Conservation (phyloP, 1,140 invertebrate species). For the Drosophila tsacasi region DNA sequence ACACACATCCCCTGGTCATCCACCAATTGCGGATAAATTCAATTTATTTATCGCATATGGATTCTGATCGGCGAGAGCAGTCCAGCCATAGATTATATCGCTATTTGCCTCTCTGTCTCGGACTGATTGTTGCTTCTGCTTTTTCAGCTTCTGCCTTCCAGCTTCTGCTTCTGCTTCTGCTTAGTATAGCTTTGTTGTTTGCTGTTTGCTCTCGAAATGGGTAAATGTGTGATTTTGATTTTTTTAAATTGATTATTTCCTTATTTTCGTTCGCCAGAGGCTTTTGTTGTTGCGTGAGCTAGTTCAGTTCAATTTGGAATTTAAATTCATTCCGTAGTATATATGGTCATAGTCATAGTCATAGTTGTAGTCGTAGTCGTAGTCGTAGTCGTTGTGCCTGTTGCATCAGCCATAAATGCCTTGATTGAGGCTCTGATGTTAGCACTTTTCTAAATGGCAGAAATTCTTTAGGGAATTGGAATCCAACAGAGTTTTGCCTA, state of each 20-base stretch:
- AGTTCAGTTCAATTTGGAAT: slow-evolving; percentile 68
- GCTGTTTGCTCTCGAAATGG: slow-evolving; percentile 34
- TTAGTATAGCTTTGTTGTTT: slow-evolving; percentile 58
- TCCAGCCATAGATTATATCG: slow-evolving; percentile 17
- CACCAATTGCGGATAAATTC: slow-evolving; percentile 85
- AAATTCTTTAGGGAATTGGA: background rate
- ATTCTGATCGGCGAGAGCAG: slow-evolving; percentile 68
- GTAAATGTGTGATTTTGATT: slow-evolving; percentile 83
- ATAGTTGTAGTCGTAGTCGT: slow-evolving; percentile 11
- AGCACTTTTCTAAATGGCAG: slow-evolving; percentile 1
- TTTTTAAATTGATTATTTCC: slow-evolving; percentile 84
- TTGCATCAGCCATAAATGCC: slow-evolving; percentile 31
- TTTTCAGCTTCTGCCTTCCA: slow-evolving; percentile 12
- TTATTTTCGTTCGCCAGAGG: slow-evolving; percentile 71
- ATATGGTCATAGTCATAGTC: background rate
- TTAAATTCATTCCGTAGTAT: slow-evolving; percentile 31
- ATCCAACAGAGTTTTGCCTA: background rate
- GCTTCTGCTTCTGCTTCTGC: slow-evolving; percentile 13
- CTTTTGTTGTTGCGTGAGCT: slow-evolving; percentile 56
- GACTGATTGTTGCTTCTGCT: slow-evolving; percentile 63
- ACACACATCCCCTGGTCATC: slow-evolving; percentile 31
- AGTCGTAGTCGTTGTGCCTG: slow-evolving; percentile 15
- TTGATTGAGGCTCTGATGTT: slow-evolving; percentile 26
- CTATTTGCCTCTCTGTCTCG: slow-evolving; percentile 11
- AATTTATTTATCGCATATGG: slow-evolving; percentile 85